Percentiles rank a stretch among this genome's conserved stretches.
Conservation (phyloP, 1,140 invertebrate species). For the Saccostrea cuccullata region DNA sequence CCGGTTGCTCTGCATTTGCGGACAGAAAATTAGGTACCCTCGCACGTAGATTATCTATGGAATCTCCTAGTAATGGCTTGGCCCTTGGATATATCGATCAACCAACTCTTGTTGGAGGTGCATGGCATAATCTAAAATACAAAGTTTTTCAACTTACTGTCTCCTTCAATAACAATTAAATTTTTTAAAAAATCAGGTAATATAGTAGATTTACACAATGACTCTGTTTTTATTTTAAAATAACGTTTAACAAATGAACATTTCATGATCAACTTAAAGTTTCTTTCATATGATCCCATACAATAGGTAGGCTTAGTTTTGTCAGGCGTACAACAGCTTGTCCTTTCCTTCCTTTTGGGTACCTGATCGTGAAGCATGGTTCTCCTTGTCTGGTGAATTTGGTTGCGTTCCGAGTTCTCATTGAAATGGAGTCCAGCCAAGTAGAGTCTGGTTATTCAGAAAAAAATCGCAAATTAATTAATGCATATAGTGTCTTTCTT, state of each 20-base stretch:
- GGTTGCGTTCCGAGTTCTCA: neutral
- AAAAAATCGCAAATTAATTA: neutral
- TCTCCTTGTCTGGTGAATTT: neutral
- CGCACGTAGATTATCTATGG: too few species aligned
- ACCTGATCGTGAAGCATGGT: slow-evolving; percentile 2
- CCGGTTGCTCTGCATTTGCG: too few species aligned
- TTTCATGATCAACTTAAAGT: too few species aligned
- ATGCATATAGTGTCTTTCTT: too few species aligned
- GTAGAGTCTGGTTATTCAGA: neutral
- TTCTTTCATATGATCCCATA: neutral
- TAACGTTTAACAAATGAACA: neutral
- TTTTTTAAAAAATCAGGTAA: neutral
- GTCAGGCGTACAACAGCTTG: slow-evolving; percentile 20
- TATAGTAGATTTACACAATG: neutral
- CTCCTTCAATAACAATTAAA: neutral
- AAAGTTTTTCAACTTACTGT: neutral
- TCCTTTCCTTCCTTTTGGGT: slow-evolving; percentile 1
- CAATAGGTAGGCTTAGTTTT: slow-evolving; percentile 2
- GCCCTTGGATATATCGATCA: neutral
- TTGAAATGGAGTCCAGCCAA: neutral
- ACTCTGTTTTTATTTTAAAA: neutral
- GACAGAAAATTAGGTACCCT: too few species aligned
- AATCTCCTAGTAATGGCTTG: too few species aligned
- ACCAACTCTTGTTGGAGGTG: neutral
- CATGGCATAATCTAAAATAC: neutral